A percentile compares a stretch with the other conserved stretches of the same genome.
Evolutionary conservation across 2,797 vertebrate genomes (phyloP).

Genomic region (Cetoscarus ocellatus): DNA sequence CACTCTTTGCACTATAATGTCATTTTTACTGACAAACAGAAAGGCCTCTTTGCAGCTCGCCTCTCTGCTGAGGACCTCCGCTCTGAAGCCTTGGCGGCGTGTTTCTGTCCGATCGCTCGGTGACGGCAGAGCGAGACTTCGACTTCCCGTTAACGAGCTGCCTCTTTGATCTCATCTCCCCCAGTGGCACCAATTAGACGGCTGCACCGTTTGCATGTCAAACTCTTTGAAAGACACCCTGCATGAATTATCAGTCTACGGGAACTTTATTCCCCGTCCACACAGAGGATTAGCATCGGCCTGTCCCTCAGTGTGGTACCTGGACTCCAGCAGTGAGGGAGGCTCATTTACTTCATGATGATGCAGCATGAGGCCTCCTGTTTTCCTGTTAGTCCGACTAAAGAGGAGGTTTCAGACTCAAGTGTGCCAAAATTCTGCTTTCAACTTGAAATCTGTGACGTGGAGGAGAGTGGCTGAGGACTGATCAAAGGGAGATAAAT

Average conservation of each 20-base stretch:
- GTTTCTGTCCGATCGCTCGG: constrained; percentile 49
- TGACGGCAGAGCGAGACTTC: constrained; percentile 41
- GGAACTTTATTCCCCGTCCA: constrained; percentile 52
- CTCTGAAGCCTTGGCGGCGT: constrained; percentile 50
- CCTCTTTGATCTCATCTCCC: constrained; percentile 77
- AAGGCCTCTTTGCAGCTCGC: no score
- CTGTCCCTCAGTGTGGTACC: constrained; percentile 21
- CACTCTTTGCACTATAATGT: no score
- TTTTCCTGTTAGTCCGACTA: constrained; percentile 36
- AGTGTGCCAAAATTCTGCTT: constrained; percentile 35
- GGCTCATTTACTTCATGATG: constrained; percentile 18
- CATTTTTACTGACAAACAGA: no score
- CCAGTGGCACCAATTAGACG: constrained; percentile 75
- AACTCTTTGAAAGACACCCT: constrained; percentile 66
- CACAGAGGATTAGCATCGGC: constrained; percentile 33
- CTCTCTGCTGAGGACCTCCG: constrained; percentile 38
- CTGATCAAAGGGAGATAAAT: constrained; percentile 76
- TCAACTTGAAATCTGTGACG: constrained; percentile 30
- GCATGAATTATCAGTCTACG: constrained; percentile 70
- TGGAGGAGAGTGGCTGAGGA: constrained; percentile 32
- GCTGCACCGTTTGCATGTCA: constrained; percentile 68
- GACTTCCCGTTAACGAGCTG: constrained; percentile 60
- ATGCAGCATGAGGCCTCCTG: constrained; percentile 21
- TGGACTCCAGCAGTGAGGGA: constrained; percentile 2
- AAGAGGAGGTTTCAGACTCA: constrained; percentile 39